A percentile compares a stretch with the other conserved stretches of the same genome.
Conservation (phyloP, 1,140 invertebrate genomes). For the Scaptomyza graminum region DNA sequence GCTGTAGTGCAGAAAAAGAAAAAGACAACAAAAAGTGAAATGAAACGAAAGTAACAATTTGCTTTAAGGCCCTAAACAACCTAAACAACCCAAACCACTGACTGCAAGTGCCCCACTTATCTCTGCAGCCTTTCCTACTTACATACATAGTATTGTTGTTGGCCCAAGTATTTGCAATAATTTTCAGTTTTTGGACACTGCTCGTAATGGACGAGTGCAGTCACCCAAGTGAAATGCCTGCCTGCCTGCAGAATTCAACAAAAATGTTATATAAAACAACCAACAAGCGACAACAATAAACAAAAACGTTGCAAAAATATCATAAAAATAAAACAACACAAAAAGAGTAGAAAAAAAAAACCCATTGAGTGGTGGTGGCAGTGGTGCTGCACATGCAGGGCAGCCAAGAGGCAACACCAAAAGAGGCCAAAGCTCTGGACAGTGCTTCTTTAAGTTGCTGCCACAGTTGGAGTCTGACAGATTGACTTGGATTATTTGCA, state of each 20-base stretch:
- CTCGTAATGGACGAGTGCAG: slow-evolving; percentile 66
- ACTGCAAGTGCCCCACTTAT: slow-evolving; percentile 27
- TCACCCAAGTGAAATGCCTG: slow-evolving; percentile 61
- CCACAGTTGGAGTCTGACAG: slow-evolving; percentile 26
- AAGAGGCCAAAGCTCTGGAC: slow-evolving; percentile 7
- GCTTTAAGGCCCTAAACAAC: slow-evolving; percentile 22
- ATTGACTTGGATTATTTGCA: slow-evolving; percentile 15
- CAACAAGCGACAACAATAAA: slow-evolving; percentile 64
- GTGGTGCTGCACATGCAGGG: slow-evolving; percentile 29
- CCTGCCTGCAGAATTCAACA: slow-evolving; percentile 61
- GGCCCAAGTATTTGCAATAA: slow-evolving; percentile 63
- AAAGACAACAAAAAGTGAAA: slow-evolving; percentile 50
- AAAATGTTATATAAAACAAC: slow-evolving; percentile 55
- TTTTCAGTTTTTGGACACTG: slow-evolving; percentile 67
- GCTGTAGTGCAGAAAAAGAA: slow-evolving; percentile 19
- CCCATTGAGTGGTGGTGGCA: no score
- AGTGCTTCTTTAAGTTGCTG: slow-evolving; percentile 12
- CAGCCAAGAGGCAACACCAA: not conserved
- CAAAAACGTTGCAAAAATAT: slow-evolving; percentile 71
- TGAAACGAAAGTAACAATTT: slow-evolving; percentile 76
- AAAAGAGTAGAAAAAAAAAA: slow-evolving; percentile 25
- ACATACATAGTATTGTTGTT: not conserved
- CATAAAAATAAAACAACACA: slow-evolving; percentile 44
- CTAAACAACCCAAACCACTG: not conserved
- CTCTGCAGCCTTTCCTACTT: slow-evolving; percentile 17